Conservation (phyloP, 2,888 invertebrate species). For the Phortica magna region DNA sequence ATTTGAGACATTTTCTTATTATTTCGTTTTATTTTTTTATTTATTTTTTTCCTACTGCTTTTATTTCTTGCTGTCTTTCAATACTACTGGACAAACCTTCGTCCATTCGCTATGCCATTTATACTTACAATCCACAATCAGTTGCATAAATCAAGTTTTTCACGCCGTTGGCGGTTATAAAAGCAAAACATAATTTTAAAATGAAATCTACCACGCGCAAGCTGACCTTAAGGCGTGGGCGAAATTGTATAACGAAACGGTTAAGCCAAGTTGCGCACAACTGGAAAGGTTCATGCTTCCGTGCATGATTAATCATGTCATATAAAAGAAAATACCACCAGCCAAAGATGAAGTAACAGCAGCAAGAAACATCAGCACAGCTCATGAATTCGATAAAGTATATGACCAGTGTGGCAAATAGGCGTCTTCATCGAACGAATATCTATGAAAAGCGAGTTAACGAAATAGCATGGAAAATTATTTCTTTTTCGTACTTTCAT, state of each 20-base stretch:
- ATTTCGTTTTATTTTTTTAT: not conserved
- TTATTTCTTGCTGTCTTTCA: not conserved
- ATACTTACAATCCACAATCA: conserved; percentile 57
- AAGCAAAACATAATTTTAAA: conserved; percentile 22
- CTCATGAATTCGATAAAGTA: not conserved
- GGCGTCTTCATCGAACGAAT: not conserved
- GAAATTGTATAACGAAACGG: not conserved
- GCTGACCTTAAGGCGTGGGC: conserved; percentile 9
- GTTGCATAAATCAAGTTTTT: conserved; percentile 63
- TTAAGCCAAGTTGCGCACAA: not conserved
- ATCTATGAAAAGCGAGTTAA: not conserved
- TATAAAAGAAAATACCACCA: not conserved
- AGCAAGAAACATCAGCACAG: not conserved
- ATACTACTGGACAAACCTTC: not conserved
- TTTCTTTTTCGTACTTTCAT: conserved; percentile 49
- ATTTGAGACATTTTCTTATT: conserved; percentile 58
- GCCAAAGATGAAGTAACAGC: not conserved
- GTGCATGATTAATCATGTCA: conserved; percentile 22
- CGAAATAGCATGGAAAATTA: not conserved
- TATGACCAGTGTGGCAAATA: not conserved
- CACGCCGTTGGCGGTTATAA: conserved; percentile 9
- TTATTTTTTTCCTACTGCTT: too few relatives aligned
- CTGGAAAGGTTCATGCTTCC: not conserved
- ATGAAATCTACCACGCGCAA: conserved; percentile 16
- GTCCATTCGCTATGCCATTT: not conserved